phyloP scores from a whole-genome alignment of 2,888 invertebrate species.

The Patella depressa region DNA sequence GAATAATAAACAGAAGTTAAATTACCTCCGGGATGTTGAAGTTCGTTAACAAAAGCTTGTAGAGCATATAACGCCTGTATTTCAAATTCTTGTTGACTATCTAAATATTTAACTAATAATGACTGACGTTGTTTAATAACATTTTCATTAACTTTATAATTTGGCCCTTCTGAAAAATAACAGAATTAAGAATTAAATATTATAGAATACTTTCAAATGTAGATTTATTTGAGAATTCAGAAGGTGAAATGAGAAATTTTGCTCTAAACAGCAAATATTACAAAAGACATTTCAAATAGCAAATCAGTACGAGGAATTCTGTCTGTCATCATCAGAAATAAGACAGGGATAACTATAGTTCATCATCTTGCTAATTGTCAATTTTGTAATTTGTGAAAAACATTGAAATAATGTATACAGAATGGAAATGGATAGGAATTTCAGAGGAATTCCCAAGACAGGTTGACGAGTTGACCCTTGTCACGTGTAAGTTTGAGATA shows the following conservation, averaged over 20 bases:
- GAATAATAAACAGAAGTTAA: not conserved
- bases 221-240: too few species aligned
- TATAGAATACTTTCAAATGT: too few species aligned
- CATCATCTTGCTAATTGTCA: not conserved
- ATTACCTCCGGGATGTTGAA: conserved; percentile 82
- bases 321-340: not conserved
- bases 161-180: not conserved
- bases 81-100: conserved; percentile 80
- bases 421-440: too few species aligned
- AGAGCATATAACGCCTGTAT: conserved; percentile 88
- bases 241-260: too few species aligned
- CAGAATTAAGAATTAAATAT: too few species aligned
- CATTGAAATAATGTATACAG: too few species aligned
- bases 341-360: conserved; percentile 10
- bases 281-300: not conserved
- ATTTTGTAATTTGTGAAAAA: too few species aligned
- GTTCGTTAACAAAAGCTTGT: conserved; percentile 82
- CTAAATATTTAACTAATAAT: conserved; percentile 81
- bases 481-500: too few species aligned
- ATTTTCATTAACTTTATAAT: conserved; percentile 70
- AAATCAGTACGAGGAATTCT: conserved; percentile 13
- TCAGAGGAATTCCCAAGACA: too few species aligned
- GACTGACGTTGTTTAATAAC: conserved; percentile 73
- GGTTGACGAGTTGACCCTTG: too few species aligned
- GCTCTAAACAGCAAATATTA: too few species aligned